Percentiles rank a stretch among this genome's conserved stretches.
Conservation (phyloP, 2,888 invertebrate genomes). For the Dendrolimus houi region DNA sequence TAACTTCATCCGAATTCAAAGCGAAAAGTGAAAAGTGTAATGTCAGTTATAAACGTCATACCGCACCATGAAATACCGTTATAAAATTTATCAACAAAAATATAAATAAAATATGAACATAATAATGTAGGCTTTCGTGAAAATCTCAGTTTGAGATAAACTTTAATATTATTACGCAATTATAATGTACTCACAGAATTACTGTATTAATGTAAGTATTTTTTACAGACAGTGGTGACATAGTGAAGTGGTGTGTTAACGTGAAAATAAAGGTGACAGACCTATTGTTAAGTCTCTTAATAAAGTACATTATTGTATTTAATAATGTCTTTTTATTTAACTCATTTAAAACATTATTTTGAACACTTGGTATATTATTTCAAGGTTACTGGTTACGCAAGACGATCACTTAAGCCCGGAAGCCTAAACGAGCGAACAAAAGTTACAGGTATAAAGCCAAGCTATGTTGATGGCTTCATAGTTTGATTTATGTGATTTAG, state of each 20-base stretch:
- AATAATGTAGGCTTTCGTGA: not conserved
- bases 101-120: not conserved
- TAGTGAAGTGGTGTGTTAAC: conserved; percentile 56
- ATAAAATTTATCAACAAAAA: not conserved
- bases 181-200: conserved; percentile 6
- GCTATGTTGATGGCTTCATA: too few relatives aligned
- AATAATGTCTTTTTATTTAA: conserved; percentile 22
- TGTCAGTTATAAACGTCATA: too few relatives aligned
- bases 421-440: too few relatives aligned
- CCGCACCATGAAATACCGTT: not conserved
- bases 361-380: too few relatives aligned
- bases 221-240: conserved; percentile 56
- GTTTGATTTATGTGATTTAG: too few relatives aligned
- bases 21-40: too few relatives aligned
- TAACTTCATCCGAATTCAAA: too few relatives aligned
- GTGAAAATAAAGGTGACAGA: conserved; percentile 47
- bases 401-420: too few relatives aligned
- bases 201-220: conserved; percentile 32
- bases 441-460: too few relatives aligned
- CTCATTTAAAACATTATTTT: not conserved
- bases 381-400: too few relatives aligned
- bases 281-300: conserved; percentile 66
- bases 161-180: not conserved
- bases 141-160: conserved; percentile 2
- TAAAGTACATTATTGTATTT: conserved; percentile 69